Evolutionary conservation across 1,140 invertebrate species (phyloP), one percentile per base, ranked within the genome.

Genomic region (Akabosia matsudoensis): DNA sequence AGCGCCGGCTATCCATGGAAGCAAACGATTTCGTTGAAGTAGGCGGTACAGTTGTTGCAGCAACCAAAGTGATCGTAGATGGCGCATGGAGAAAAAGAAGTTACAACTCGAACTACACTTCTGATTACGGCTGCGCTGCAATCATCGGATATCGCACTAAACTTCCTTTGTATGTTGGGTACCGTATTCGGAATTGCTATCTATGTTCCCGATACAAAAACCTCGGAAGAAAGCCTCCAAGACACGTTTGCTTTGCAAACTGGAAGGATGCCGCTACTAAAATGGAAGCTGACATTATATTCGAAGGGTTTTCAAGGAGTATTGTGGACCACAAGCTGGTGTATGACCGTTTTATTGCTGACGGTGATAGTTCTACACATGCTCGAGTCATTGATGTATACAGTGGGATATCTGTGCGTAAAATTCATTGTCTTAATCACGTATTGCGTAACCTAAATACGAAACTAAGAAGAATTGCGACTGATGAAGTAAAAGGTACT

Each of bases 321-420:
- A 67, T 85, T 16, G 73, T 82, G 61, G 82, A 82, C 77, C 79
- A 87, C 82, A 79, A 82, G 0, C 1, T 86, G 1, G 83, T 84
- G 26, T 86, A 86, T 76, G 79, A 75, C 54, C 74, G 67, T 18
- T 31, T 87, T 0, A 84, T 87, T 78, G 84, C 79, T 2, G 86
- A 87, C 81, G 85, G 85, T 13, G 86, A 87, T 76, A 84, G 83
- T 16, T 85, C 79, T 51, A 84, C 85, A 1, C 84, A 83, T 70
- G 3, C 3, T 22, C 13, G 13, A 7, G 24, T 70, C 10, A 31
- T 10, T 10, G 10, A 70, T 31, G 14, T 16, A 30, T 34, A 31
- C 67, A 70, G 7, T 10, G 24, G 16, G 13, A 28, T 70, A 2
- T 7, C 14, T 7, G 67, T 70, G 7, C 10, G 4, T 3, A 70